Base-by-base conservation (phyloP, 1,140 invertebrate species). In the Uloborus diversus region DNA sequence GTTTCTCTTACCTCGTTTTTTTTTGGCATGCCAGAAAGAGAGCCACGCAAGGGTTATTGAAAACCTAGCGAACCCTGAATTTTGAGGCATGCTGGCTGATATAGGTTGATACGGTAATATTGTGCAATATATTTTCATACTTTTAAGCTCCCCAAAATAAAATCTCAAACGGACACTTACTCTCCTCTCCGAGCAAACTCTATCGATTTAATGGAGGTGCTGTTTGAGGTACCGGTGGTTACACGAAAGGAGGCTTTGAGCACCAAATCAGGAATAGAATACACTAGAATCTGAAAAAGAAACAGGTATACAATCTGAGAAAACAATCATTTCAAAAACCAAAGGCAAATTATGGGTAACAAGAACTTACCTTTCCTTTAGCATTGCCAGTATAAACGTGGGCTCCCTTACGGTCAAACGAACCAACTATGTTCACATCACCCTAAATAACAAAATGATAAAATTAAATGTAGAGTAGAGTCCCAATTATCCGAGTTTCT, bases 351-450 rank as follows among this genome's bases (percentile, higher is more conserved):
- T n/a, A n/a, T n/a, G n/a, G n/a, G n/a, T n/a, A n/a, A n/a, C n/a
- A n/a, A n/a, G 69, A 79, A 82, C 68, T 61, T 85, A 98, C 94
- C 88, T 94, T 93, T 37, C 97, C 97, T 88, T 96, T 95, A 0
- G 94, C 93, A 90, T 98, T 99, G 51, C 97, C 98, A 32, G 96
- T 97, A 85, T 94, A 99, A 47, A 99, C 94, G 87, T 96, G 91
- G 81, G 96, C 91, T 17, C 98, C 98, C 85, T 96, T 89, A 80
- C 97, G 88, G 88, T 99, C 96, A 88, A 98, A 99, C 3, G 96
- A 96, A 17, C 96, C 96, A 59, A 97, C 95, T 82, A 99, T 97
- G 87, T 97, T 98, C 71, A 96, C 89, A 87, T 97, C 95, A 71
- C 93, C 93, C 94, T 96, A 85, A 73, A 90, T 66, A 51, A 11